Base-by-base conservation (phyloP, 1,140 invertebrate species). In the Drosophila bocki region DNA sequence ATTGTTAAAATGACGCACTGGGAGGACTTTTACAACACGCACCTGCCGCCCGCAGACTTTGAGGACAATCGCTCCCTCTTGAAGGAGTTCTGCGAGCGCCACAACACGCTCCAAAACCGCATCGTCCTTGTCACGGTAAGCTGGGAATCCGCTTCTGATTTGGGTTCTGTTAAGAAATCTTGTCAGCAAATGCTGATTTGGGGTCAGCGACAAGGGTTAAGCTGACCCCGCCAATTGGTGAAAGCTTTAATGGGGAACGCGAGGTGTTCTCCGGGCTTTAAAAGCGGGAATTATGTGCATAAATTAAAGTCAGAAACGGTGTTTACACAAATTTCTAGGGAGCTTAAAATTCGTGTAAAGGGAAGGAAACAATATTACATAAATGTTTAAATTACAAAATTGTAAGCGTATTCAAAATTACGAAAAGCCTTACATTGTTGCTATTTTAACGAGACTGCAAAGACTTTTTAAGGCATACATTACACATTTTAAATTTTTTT, bases 41-140 rank as follows among this genome's bases (percentile, higher is more conserved):
- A 96, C 93, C 93, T 96, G 82, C 94, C 95, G 37, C 97, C 97
- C 22, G 93, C 94, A 15, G 95, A 96, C 93, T 96, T 97, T 77
- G 94, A 95, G 83, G 94, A 96, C 82, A 96, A 95, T 87, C 94
- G 96, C 63, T 94, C 93, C n/a, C 79, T 95, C 57, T 93, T 97
- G 11, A 95, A 95, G 82, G 94, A 95, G 83, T 97, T 97, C 93
- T 95, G 95, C 77, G 93, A 95, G 37, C 92, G 94, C 64, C 96
- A 97, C 82, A 93, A 94, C 59, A 93, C 94, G 72, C 92, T 94
- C 47, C 94, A 95, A 42, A 94, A 94, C 78, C 95, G 95, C 91
- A 95, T 97, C 74, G 96, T 96, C 48, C 93, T 98, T 60, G 94
- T 98, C 3, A 97, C 97, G 65, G 97, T 97, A 93, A 95, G 95